A percentile compares a stretch with the other conserved stretches of the same genome.
These are phyloP conservation scores for Channa striata DNA, from an alignment of 2,797 vertebrate species.

Conservation along the genomic window DNA sequence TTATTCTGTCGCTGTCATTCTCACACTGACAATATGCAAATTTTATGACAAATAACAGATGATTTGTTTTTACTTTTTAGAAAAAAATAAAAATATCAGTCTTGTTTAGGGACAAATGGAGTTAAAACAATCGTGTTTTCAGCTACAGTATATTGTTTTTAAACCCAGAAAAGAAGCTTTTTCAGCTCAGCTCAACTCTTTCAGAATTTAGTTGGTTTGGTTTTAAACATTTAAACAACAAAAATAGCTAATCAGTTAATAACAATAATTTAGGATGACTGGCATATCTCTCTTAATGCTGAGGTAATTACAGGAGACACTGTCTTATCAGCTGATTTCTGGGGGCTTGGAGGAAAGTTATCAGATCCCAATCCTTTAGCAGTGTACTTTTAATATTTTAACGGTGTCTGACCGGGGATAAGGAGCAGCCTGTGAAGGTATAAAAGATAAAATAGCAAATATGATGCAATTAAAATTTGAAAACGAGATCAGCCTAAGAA, in stretches of 20 bases:
- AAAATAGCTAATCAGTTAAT: too few relatives aligned
- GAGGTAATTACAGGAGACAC: conserved; percentile 46
- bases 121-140: too few relatives aligned
- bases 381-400: conserved; percentile 38
- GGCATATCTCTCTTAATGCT: conserved; percentile 39
- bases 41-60: too few relatives aligned
- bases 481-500: conserved; percentile 26
- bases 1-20: not conserved
- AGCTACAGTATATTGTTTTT: too few relatives aligned
- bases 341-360: conserved; percentile 42
- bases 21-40: too few relatives aligned
- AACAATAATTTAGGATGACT: conserved; percentile 41
- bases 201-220: too few relatives aligned
- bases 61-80: too few relatives aligned
- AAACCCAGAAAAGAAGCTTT: too few relatives aligned
- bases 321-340: conserved; percentile 66
- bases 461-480: conserved; percentile 27
- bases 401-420: conserved; percentile 34
- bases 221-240: too few relatives aligned
- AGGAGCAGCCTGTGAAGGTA: conserved; percentile 26
- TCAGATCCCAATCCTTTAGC: conserved; percentile 42
- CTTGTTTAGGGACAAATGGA: too few relatives aligned
- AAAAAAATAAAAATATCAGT: too few relatives aligned
- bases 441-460: conserved; percentile 20
- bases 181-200: too few relatives aligned